A percentile compares a stretch with the other conserved stretches of the same genome.
Evolutionary conservation across 2,113 vertebrate species (phyloP).

Genomic region (Indri indri): DNA sequence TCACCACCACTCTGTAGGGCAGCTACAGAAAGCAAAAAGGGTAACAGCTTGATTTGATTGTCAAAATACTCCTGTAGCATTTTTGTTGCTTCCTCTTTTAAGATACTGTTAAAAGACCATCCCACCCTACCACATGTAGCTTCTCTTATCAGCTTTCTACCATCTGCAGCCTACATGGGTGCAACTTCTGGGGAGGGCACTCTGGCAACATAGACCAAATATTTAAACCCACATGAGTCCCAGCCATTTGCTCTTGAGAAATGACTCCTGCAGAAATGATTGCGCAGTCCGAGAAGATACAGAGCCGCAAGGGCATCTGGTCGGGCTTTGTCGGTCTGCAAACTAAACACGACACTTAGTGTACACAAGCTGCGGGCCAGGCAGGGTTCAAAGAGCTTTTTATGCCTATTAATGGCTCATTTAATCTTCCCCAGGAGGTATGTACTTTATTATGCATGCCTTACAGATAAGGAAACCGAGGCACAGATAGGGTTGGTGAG

Average conservation of each 20-base stretch:
- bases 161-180: fast-evolving
- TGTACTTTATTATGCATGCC: fast-evolving
- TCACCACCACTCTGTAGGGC: background rate
- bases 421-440: fast-evolving
- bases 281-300: fast-evolving
- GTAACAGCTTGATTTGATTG: fast-evolving
- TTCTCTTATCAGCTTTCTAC: fast-evolving
- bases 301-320: fast-evolving
- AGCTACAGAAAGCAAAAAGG: background rate
- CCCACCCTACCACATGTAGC: fast-evolving
- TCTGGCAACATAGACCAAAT: background rate
- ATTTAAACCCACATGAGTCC: fast-evolving
- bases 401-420: fast-evolving
- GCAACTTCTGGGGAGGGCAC: background rate
- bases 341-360: fast-evolving
- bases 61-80: background rate
- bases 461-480: background rate
- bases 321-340: fast-evolving
- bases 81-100: background rate
- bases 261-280: background rate
- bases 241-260: background rate
- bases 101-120: background rate
- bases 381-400: no score
- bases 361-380: fast-evolving
- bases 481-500: fast-evolving